Conservation (phyloP, 2,888 invertebrate genomes). For the Eucera pruinosa region DNA sequence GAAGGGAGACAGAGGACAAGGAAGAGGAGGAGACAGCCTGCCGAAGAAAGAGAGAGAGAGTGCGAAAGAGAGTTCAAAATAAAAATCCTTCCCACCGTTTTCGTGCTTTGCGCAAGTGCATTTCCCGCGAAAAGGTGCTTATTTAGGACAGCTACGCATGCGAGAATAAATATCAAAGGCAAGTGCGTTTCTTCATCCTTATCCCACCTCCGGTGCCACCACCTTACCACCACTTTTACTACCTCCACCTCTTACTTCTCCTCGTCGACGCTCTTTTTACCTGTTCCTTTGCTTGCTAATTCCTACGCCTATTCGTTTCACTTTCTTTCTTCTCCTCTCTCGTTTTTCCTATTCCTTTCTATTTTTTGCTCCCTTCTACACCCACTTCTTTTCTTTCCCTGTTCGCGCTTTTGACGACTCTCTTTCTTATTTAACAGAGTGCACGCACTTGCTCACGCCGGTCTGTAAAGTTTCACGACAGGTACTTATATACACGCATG, state of each 20-base stretch:
- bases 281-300: constrained; percentile 39
- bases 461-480: constrained; percentile 46
- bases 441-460: constrained; percentile 6
- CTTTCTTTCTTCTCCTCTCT: not conserved
- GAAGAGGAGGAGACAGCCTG: too few relatives aligned
- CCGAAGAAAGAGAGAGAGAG: constrained; percentile 8
- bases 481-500: constrained; percentile 42
- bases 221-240: constrained; percentile 36
- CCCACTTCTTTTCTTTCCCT: not conserved
- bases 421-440: constrained; percentile 22
- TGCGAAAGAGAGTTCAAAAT: constrained; percentile 40
- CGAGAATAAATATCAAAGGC: constrained; percentile 63
- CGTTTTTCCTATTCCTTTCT: not conserved
- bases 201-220: constrained; percentile 1
- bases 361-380: not conserved
- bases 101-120: constrained; percentile 53
- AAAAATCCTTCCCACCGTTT: constrained; percentile 50
- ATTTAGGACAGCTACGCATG: constrained; percentile 58
- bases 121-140: constrained; percentile 60
- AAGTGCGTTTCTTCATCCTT: constrained; percentile 58
- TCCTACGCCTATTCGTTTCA: not conserved
- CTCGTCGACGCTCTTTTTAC: too few relatives aligned
- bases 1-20: too few relatives aligned
- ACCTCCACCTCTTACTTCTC: too few relatives aligned
- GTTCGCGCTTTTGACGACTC: constrained; percentile 11